Conservation (phyloP, 2,888 invertebrate species). For the Linnaemya vulpina region DNA sequence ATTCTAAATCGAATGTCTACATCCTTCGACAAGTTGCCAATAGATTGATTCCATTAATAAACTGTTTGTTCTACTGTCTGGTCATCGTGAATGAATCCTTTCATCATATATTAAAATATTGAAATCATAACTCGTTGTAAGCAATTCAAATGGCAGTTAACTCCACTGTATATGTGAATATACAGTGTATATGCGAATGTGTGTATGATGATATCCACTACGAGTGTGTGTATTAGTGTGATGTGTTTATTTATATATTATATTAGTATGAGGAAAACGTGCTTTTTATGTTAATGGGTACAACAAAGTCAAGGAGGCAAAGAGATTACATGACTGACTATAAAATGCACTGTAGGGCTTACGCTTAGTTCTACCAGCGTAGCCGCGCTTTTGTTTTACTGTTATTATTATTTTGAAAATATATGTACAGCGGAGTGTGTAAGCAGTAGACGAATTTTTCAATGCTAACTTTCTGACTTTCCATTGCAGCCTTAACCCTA, state of each 20-base stretch:
- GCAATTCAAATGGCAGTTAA: background rate
- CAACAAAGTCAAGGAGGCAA: slow-evolving; percentile 8
- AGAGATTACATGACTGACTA: slow-evolving; percentile 8
- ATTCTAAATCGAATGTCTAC: no score
- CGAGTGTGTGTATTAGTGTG: background rate
- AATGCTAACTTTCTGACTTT: slow-evolving; percentile 47
- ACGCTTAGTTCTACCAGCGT: slow-evolving; percentile 43
- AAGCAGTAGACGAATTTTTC: slow-evolving; percentile 40
- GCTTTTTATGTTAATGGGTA: slow-evolving; percentile 58
- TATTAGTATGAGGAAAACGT: slow-evolving; percentile 55
- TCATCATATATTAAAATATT: background rate
- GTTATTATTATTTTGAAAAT: slow-evolving; percentile 19
- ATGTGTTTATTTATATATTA: slow-evolving; percentile 30
- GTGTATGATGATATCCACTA: background rate
- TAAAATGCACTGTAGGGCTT: slow-evolving; percentile 55
- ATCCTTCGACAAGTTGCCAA: no score
- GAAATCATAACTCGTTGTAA: background rate
- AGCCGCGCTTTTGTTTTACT: slow-evolving; percentile 8
- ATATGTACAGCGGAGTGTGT: slow-evolving; percentile 3
- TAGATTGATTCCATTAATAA: no score
- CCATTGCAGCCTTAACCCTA: no score
- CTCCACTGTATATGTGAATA: background rate
- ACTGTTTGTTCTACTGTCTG: no score
- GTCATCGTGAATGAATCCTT: no score
- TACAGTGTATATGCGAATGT: background rate